Percentiles rank a stretch among this genome's conserved stretches.
These are phyloP conservation scores for Agriopis marginaria DNA, from an alignment of 2,888 invertebrate genomes.

Conservation along the genomic window DNA sequence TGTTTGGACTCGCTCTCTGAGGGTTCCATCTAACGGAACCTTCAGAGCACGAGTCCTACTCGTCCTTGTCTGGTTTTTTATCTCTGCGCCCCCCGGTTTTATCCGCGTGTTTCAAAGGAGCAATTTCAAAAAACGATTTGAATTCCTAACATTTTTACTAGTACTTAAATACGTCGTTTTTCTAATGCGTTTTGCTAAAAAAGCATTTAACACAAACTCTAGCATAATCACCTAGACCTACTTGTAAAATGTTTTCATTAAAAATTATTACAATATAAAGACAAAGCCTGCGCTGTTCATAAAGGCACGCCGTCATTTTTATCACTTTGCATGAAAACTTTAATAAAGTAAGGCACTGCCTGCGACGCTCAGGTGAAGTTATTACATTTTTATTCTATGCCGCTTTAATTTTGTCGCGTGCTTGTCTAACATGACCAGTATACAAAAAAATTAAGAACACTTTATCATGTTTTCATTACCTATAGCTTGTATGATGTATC, in stretches of 20 bases:
- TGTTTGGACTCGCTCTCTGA: too few species aligned
- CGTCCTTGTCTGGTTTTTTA: not conserved
- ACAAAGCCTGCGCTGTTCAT: conserved; percentile 65
- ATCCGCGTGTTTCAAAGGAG: too few species aligned
- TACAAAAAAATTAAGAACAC: conserved; percentile 10
- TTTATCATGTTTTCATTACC: conserved; percentile 9
- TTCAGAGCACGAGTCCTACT: too few species aligned
- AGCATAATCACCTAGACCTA: conserved; percentile 6
- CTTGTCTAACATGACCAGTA: conserved; percentile 11
- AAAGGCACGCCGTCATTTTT: conserved; percentile 74
- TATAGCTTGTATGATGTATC: not conserved
- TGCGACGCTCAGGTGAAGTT: conserved; percentile 63
- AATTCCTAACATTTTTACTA: too few species aligned
- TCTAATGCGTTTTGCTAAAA: not conserved
- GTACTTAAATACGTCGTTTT: too few species aligned
- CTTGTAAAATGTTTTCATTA: conserved; percentile 50
- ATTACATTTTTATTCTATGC: conserved; percentile 75
- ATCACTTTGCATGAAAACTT: conserved; percentile 78
- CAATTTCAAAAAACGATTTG: too few species aligned
- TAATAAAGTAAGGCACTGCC: conserved; percentile 75
- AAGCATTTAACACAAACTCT: not conserved
- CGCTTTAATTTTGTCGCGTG: conserved; percentile 68
- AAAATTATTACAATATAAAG: conserved; percentile 69
- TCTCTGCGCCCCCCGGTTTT: too few species aligned
- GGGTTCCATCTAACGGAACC: too few species aligned